Conservation (phyloP, 2,888 invertebrate genomes). For the Chrysotoxum bicinctum region DNA sequence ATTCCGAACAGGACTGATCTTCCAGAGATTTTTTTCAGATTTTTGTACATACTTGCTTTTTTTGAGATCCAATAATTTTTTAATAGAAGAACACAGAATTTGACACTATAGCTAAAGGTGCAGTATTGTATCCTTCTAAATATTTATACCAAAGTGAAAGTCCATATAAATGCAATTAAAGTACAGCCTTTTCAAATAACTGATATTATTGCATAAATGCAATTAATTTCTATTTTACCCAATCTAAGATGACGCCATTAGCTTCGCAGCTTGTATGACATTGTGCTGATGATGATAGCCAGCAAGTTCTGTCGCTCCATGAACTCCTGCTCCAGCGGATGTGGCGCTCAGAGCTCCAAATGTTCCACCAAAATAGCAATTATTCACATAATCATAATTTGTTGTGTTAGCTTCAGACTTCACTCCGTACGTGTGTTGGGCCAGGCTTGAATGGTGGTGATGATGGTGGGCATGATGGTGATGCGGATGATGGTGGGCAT, state of each 20-base stretch:
- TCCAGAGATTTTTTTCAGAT: too few relatives aligned
- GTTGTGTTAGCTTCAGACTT: slow-evolving; percentile 80
- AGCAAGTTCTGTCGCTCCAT: slow-evolving; percentile 84
- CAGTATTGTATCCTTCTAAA: background rate
- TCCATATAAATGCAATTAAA: background rate
- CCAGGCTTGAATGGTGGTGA: slow-evolving; percentile 75
- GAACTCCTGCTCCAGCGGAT: slow-evolving; percentile 75
- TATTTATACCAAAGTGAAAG: background rate
- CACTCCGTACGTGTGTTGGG: slow-evolving; percentile 77
- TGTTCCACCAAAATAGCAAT: slow-evolving; percentile 81
- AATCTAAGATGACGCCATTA: slow-evolving; percentile 91
- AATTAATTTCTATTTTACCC: background rate
- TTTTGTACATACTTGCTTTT: background rate
- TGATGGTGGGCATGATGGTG: slow-evolving; percentile 77
- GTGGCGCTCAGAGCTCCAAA: slow-evolving; percentile 79
- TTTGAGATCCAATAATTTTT: background rate
- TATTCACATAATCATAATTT: slow-evolving; percentile 81
- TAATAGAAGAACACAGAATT: background rate
- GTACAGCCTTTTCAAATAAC: background rate
- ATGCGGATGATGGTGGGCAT: slow-evolving; percentile 75
- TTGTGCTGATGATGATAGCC: slow-evolving; percentile 93
- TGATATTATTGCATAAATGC: background rate
- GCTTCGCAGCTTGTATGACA: slow-evolving; percentile 91
- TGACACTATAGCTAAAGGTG: background rate
- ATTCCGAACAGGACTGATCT: too few relatives aligned